phyloP scores from a whole-genome alignment of 2,888 invertebrate species.

The Chirona hameri region DNA sequence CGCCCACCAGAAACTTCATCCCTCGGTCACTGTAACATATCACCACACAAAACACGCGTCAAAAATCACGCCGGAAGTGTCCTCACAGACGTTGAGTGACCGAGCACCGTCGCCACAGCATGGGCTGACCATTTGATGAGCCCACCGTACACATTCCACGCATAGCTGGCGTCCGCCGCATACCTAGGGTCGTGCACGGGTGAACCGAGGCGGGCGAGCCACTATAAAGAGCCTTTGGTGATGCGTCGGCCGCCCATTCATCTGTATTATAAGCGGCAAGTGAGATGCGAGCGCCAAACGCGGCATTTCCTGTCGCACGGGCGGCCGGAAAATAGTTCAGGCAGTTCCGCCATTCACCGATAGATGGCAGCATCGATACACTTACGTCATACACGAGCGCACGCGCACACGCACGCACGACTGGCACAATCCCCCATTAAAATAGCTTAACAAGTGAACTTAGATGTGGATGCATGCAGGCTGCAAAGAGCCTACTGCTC shows the following conservation, averaged over 20 bases:
- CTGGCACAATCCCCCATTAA: too few species aligned
- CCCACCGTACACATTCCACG: not conserved
- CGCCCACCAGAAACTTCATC: slow-evolving; percentile 82
- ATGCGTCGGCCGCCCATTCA: not conserved
- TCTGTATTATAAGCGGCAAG: not conserved
- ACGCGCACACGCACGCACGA: too few species aligned
- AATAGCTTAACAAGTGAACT: too few species aligned
- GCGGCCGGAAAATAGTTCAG: not conserved
- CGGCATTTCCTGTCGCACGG: not conserved
- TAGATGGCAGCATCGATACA: not conserved
- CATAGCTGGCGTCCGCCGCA: not conserved
- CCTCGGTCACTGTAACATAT: slow-evolving; percentile 70
- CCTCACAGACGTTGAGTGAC: not conserved
- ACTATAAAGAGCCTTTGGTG: not conserved
- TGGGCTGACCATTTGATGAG: too few species aligned
- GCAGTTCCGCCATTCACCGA: not conserved
- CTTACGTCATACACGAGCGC: not conserved
- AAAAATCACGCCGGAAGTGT: too few species aligned
- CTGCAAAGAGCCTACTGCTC: too few species aligned
- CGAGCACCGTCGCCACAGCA: not conserved
- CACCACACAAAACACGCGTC: slow-evolving; percentile 24
- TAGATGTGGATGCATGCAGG: too few species aligned
- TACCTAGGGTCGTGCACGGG: too few species aligned
- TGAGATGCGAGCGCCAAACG: not conserved
- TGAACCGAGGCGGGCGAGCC: not conserved